A percentile compares a stretch with the other conserved stretches of the same genome.
Evolutionary conservation across 2,888 invertebrate species (phyloP).

Genomic region (Mythimna loreyi): DNA sequence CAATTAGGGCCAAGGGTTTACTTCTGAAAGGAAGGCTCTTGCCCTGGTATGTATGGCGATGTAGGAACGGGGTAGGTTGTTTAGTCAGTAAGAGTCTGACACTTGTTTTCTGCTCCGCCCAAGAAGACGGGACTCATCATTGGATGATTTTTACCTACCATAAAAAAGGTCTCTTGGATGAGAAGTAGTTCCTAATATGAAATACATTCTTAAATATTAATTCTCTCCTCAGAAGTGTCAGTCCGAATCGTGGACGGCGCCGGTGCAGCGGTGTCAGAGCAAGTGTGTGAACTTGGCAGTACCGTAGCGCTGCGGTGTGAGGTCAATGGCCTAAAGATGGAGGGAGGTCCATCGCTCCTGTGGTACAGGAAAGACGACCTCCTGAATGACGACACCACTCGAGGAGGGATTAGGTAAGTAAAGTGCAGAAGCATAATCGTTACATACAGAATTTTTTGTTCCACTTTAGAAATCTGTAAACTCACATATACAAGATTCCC

Average conservation of each 20-base stretch:
- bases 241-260: conserved; percentile 88
- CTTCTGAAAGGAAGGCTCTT: too few relatives aligned
- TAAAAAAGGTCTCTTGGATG: too few relatives aligned
- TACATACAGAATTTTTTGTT: too few relatives aligned
- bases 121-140: too few relatives aligned
- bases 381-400: conserved; percentile 86
- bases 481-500: too few relatives aligned
- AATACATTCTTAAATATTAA: neutral
- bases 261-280: conserved; percentile 84
- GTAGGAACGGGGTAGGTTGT: too few relatives aligned
- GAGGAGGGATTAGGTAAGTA: conserved; percentile 85
- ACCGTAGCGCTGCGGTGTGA: conserved; percentile 87
- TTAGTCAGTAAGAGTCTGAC: too few relatives aligned
- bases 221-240: conserved; percentile 77
- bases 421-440: neutral
- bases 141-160: too few relatives aligned
- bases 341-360: conserved; percentile 85
- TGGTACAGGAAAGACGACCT: conserved; percentile 85
- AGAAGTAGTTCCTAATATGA: neutral
- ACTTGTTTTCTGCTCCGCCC: too few relatives aligned
- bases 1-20: too few relatives aligned
- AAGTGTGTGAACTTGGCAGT: conserved; percentile 87
- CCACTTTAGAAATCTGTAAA: too few relatives aligned
- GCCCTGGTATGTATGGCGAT: too few relatives aligned
- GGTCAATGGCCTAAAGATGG: conserved; percentile 85